Conservation (phyloP, 2,797 vertebrate genomes). For the Myotis daubentonii region DNA sequence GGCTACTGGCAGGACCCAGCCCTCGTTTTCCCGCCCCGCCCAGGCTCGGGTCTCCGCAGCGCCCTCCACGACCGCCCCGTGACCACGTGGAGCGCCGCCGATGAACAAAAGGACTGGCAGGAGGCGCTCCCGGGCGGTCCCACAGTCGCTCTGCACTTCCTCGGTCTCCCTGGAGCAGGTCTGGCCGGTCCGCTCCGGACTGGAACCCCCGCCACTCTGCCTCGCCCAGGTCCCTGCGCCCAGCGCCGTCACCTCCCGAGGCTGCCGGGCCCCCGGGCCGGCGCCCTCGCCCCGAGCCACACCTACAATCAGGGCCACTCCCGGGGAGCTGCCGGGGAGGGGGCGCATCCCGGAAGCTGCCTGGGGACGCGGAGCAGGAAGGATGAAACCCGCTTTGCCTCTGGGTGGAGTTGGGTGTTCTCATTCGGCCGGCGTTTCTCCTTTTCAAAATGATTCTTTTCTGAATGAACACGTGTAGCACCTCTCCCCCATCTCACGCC, state of each 20-base stretch:
- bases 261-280: no score
- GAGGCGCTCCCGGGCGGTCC: fast-evolving
- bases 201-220: no score
- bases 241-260: not conserved
- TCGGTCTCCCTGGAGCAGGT: fast-evolving
- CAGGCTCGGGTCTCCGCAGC: not conserved
- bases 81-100: not conserved
- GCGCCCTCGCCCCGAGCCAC: not conserved
- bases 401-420: fast-evolving
- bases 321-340: no score
- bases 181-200: no score
- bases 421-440: not conserved
- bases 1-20: fast-evolving
- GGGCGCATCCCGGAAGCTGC: not conserved
- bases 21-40: not conserved
- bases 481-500: fast-evolving
- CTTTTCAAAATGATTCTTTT: not conserved
- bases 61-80: not conserved
- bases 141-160: not conserved
- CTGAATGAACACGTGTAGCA: not conserved
- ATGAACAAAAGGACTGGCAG: fast-evolving
- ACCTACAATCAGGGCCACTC: not conserved
- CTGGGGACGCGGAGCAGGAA: not conserved
- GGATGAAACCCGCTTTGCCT: fast-evolving
- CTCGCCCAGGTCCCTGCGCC: not conserved